Base-by-base conservation (phyloP, 2,797 vertebrate genomes). In the Mormyrus hasselquistii region DNA sequence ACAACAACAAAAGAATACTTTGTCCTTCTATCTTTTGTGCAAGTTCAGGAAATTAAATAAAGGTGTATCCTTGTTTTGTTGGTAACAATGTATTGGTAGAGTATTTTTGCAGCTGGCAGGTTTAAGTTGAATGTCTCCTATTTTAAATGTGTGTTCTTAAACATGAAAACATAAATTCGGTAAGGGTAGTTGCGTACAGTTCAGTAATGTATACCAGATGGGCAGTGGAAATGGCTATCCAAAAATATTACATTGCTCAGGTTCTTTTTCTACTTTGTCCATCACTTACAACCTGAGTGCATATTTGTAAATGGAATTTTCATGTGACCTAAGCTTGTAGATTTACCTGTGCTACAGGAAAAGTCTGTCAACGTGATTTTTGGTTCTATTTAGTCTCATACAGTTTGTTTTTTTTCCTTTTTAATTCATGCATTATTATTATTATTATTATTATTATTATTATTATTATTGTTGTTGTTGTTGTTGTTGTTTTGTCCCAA, bases 11-110 rank as follows among this genome's bases (percentile, higher is more conserved):
- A 4, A 8, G 29, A 47, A 25, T 16, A 10, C 34, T 65, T 25
- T 84, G 12, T 79, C 19, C 91, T 88, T 89, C 10, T 59, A 16
- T 50, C 84, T 79, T n/a, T 49, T 22, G 50, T 8, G 47, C 14
- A 12, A 29, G 22, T 49, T 85, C 19, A 52, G 82, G 82, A 22
- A 25, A 49, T 47, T n/a, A 84, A 84, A 52, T 84, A 62, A 55
- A 49, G 22, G 73, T 88, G 8, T 41, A 19, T n/a, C n/a, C 57
- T 59, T 59, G n/a, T 49, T 65, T 79, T 73, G 4, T 53, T 52
- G n/a, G 52, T 86, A 14, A 9, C 49, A 38, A 22, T 49, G n/a
- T 84, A 25, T 84, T 29, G 47, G n/a, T 79, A 79, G 34, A 44
- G 25, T 29, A 44, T 8, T 79, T 79, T 79, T 79, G 73, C 73